A percentile compares a stretch with the other conserved stretches of the same genome.
phyloP scores from a whole-genome alignment of 1,140 invertebrate genomes.

The Spodoptera litura region DNA sequence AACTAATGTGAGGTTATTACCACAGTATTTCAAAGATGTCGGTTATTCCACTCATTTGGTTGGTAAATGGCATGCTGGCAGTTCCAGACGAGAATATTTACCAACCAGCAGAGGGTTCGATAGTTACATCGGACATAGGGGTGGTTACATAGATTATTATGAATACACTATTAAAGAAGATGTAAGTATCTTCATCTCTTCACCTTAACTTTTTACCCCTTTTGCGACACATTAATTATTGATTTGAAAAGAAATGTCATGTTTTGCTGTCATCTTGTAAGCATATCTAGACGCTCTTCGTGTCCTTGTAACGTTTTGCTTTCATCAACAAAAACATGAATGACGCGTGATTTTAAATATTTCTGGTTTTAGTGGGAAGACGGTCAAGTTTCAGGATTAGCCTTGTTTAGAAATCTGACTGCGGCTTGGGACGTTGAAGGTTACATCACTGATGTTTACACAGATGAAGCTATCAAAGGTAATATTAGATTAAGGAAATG shows the following conservation, averaged over 20 bases:
- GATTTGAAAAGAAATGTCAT: too few relatives aligned
- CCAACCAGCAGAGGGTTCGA: slow-evolving; percentile 94
- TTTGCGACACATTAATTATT: too few relatives aligned
- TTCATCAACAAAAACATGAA: too few relatives aligned
- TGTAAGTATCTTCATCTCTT: slow-evolving; percentile 74
- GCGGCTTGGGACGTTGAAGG: slow-evolving; percentile 86
- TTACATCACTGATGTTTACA: slow-evolving; percentile 93
- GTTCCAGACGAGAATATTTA: slow-evolving; percentile 89
- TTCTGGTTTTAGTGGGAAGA: slow-evolving; percentile 58
- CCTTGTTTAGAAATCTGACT: slow-evolving; percentile 88
- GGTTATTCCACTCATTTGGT: slow-evolving; percentile 94
- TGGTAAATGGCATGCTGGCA: slow-evolving; percentile 97
- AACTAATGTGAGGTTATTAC: slow-evolving; percentile 89
- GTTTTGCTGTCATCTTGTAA: too few relatives aligned
- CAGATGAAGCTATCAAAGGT: slow-evolving; percentile 88
- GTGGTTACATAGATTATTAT: slow-evolving; percentile 94
- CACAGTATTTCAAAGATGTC: slow-evolving; percentile 90
- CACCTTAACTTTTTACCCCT: too few relatives aligned
- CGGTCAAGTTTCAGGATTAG: slow-evolving; percentile 86
- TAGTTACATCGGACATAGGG: slow-evolving; percentile 94
- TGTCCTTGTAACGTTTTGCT: too few relatives aligned
- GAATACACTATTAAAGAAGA: slow-evolving; percentile 88
- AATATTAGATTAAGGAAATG: background rate
- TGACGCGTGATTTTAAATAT: too few relatives aligned
- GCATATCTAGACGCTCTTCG: too few relatives aligned